Conservation (phyloP, 1,140 invertebrate species). For the Hydropsyche tenuis region DNA sequence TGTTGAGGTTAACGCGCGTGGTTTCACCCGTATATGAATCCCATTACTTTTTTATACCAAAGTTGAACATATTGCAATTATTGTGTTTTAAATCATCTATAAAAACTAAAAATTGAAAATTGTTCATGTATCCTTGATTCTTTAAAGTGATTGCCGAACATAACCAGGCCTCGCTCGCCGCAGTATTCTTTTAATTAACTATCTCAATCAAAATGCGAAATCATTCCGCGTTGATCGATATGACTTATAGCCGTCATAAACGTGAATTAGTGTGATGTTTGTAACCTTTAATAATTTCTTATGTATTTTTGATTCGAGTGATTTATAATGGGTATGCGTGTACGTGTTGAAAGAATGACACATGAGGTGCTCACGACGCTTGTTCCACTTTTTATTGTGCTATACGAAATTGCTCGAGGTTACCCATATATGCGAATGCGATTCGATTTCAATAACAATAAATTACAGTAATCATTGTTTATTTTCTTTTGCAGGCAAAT, state of each 20-base stretch:
- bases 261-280: slow-evolving; percentile 18
- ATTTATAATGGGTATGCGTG: not conserved
- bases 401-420: not conserved
- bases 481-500: slow-evolving; percentile 74
- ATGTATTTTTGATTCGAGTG: not conserved
- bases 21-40: not conserved
- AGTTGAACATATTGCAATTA: no score
- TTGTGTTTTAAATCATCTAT: no score
- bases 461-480: slow-evolving; percentile 7
- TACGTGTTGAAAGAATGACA: slow-evolving; percentile 27
- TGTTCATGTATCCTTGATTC: not conserved
- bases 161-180: not conserved
- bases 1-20: not conserved
- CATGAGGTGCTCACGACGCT: not conserved
- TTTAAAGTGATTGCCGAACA: not conserved
- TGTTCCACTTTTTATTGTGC: not conserved
- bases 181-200: slow-evolving; percentile 12
- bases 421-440: slow-evolving; percentile 4
- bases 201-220: not conserved
- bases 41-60: no score
- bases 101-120: no score
- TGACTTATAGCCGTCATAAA: slow-evolving; percentile 20
- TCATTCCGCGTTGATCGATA: not conserved
- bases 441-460: slow-evolving; percentile 25
- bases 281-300: slow-evolving; percentile 14